Evolutionary conservation across 2,113 vertebrate species (phyloP).

Genomic region (Myotis davidii): DNA sequence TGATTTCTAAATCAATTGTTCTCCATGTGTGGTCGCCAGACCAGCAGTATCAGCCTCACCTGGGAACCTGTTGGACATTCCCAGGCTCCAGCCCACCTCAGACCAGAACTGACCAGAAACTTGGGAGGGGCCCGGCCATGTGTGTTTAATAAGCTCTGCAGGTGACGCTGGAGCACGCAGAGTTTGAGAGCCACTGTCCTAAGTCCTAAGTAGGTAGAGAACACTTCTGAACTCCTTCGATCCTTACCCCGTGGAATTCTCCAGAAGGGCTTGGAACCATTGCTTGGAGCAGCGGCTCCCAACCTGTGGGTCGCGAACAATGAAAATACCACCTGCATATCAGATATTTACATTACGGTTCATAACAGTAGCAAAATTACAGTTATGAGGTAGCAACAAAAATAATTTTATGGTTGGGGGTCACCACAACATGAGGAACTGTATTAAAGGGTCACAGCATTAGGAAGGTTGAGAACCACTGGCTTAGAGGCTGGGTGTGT

Average conservation of each 20-base stretch:
- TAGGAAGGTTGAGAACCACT: no score
- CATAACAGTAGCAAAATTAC: no score
- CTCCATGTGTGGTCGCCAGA: neutral
- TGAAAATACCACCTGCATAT: no score
- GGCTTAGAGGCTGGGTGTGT: neutral
- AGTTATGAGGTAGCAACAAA: no score
- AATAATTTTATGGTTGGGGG: no score
- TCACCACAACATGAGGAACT: no score
- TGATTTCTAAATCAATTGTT: neutral
- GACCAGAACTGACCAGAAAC: neutral
- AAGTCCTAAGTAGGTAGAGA: neutral
- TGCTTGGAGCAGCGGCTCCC: neutral
- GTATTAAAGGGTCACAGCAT: no score
- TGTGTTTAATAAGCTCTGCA: neutral
- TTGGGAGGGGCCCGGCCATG: neutral
- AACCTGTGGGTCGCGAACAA: no score
- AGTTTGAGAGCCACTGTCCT: neutral
- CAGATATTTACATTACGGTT: no score
- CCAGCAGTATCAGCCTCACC: neutral
- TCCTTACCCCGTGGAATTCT: neutral
- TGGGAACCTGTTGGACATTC: neutral
- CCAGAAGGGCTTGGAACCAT: neutral
- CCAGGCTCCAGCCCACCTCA: neutral
- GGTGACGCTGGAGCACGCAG: neutral
- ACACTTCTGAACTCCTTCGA: neutral